Conservation (phyloP, 2,888 invertebrate genomes). For the Pollenia labialis region DNA sequence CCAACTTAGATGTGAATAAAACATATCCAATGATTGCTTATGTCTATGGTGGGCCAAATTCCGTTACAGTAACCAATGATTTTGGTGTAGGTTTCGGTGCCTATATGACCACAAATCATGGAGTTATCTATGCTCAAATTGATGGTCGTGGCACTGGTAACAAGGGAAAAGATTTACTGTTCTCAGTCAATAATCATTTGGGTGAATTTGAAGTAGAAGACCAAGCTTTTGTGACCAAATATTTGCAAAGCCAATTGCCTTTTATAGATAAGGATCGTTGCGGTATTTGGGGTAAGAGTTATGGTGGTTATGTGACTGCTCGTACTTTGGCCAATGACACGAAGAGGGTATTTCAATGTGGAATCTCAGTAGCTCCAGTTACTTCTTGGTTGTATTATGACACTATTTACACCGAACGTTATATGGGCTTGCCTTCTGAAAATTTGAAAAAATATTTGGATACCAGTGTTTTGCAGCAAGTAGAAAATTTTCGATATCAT, state of each 20-base stretch:
- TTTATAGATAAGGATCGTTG: conserved; percentile 80
- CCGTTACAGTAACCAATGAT: conserved; percentile 89
- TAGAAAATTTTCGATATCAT: conserved; percentile 88
- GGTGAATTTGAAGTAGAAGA: conserved; percentile 95
- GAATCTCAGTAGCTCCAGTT: conserved; percentile 95
- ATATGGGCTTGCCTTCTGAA: conserved; percentile 92
- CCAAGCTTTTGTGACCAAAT: conserved; percentile 88
- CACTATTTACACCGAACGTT: conserved; percentile 96
- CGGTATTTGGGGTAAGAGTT: conserved; percentile 90
- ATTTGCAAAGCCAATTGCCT: conserved; percentile 75
- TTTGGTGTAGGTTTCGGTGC: conserved; percentile 87
- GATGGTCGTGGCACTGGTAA: conserved; percentile 94
- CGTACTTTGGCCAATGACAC: conserved; percentile 90
- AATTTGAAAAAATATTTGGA: conserved; percentile 90
- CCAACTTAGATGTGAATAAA: conserved; percentile 85
- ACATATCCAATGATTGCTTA: conserved; percentile 90
- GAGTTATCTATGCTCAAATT: conserved; percentile 91
- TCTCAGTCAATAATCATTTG: conserved; percentile 90
- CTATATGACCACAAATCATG: conserved; percentile 90
- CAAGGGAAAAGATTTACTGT: conserved; percentile 91
- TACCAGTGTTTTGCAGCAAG: conserved; percentile 88
- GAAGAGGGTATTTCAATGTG: conserved; percentile 90
- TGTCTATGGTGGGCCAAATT: conserved; percentile 94
- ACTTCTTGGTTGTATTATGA: conserved; percentile 93
- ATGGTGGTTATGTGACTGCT: conserved; percentile 94